A percentile compares a stretch with the other conserved stretches of the same genome.
Conservation (phyloP, 2,888 invertebrate species). For the Panopea generosa region DNA sequence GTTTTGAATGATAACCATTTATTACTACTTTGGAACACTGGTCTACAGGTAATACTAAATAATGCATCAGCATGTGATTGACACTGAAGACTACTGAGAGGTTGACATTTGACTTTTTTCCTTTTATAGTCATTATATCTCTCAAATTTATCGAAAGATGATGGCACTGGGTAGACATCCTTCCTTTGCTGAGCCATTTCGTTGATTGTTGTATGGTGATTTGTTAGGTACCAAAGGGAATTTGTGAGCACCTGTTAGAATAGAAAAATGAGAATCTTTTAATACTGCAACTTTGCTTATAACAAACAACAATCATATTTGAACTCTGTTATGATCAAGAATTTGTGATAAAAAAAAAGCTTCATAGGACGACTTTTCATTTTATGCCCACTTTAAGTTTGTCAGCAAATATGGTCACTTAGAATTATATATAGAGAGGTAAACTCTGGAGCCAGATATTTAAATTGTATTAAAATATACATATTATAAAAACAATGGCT, state of each 20-base stretch:
- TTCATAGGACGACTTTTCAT: too few species aligned
- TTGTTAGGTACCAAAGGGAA: constrained; percentile 51
- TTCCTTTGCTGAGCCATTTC: constrained; percentile 24
- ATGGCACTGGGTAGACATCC: constrained; percentile 36
- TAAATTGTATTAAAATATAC: not conserved
- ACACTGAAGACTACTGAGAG: constrained; percentile 11
- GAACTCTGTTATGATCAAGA: too few species aligned
- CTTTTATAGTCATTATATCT: constrained; percentile 45
- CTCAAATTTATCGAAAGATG: constrained; percentile 25
- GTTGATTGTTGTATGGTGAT: constrained; percentile 46
- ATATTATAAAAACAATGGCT: not conserved
- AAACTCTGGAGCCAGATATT: too few species aligned
- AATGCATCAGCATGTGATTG: constrained; percentile 40
- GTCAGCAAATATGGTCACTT: not conserved
- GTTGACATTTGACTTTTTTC: constrained; percentile 39
- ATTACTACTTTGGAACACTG: constrained; percentile 11
- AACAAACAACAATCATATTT: not conserved
- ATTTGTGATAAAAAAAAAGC: too few species aligned
- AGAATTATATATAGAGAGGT: too few species aligned
- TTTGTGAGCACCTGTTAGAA: constrained; percentile 46
- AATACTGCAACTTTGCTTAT: not conserved
- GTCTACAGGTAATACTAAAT: constrained; percentile 23
- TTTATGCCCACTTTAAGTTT: too few species aligned
- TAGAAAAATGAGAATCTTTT: not conserved
- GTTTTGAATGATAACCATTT: constrained; percentile 11